Evolutionary conservation across 1,140 invertebrate species (phyloP), one percentile per base, ranked within the genome.

Genomic region (Drosophila melanica): DNA sequence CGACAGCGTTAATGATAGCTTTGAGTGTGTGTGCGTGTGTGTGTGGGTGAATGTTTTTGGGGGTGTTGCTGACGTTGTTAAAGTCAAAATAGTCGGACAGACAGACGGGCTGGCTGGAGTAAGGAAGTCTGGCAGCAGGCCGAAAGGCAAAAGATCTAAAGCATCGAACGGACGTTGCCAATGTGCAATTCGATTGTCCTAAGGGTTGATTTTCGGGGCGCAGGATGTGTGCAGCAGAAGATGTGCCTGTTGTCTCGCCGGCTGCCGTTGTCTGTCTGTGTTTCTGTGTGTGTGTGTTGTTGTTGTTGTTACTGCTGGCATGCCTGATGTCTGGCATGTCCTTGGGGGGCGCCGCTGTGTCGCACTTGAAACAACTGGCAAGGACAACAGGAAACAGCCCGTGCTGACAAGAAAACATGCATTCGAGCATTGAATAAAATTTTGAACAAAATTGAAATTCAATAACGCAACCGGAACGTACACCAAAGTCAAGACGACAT

Each of bases 61-160:
- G 82, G 84, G 82, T 87, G 82, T 82, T 82, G 79, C 82, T 82
- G 84, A 79, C 72, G 84, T 79, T 87, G 84, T 87, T 89, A 87
- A 87, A 87, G 82, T 82, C 82, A 87, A 82, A 89, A 79, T 77
- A 77, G 73, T 76, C 71, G 71, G 72, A n/a, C 63, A 66, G 64
- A 74, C 81, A 85, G 72, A 69, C 59, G 41, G 41, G 18, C 39
- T 11, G 54, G 33, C 3, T 23, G 18, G 2, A 35, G 9, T 10
- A 9, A 7, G 30, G 30, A 33, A 33, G 37, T 47, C 12, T 16
- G 4, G 18, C 10, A 45, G 44, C 44, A 45, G 18, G 12, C 69
- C 44, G 59, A 59, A 51, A 18, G 50, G 60, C 47, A 63, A 45
- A 58, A 37, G 33, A 59, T 50, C 64, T 39, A 42, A 48, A 41